Conservation (phyloP, 30 jellyfish, hydroid and myxozoan genomes). For the Aurelia sp. region DNA sequence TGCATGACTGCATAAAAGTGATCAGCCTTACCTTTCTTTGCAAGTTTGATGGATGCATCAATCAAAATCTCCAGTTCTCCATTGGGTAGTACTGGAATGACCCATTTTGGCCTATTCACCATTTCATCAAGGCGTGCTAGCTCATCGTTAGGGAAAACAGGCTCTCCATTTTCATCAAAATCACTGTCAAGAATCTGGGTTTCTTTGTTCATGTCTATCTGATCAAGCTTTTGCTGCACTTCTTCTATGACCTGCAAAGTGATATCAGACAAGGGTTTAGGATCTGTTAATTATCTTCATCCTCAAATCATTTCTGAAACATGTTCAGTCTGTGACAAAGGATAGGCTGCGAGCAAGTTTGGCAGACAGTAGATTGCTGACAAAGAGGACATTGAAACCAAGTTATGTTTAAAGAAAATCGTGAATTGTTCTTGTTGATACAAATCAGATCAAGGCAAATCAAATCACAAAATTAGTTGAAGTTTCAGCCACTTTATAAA, state of each 20-base stretch:
- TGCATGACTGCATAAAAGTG: neutral
- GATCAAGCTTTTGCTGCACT: constrained; percentile 43
- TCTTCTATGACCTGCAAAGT: constrained; percentile 22
- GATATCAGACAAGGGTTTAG: neutral
- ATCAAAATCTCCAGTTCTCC: constrained; percentile 92
- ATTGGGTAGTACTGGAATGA: constrained; percentile 94
- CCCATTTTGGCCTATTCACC: constrained; percentile 98
- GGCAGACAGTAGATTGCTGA: no score
- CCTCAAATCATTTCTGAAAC: no score
- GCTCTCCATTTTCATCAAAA: constrained; percentile 92
- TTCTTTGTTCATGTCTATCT: constrained; percentile 16
- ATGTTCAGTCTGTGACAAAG: no score
- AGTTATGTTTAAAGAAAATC: no score
- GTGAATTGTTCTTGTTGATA: no score
- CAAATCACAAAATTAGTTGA: no score
- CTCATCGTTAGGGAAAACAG: constrained; percentile 81
- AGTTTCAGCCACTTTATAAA: no score
- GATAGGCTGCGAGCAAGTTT: no score
- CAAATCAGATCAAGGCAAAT: no score
- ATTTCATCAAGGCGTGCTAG: constrained; percentile 93
- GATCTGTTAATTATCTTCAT: no score
- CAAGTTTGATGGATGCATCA: constrained; percentile 87
- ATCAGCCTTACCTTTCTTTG: constrained; percentile 77
- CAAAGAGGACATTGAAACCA: no score
- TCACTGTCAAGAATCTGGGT: constrained; percentile 66